These are phyloP conservation scores for Porites lutea DNA, from an alignment of 64 coral and sea anemone genomes.

Conservation along the genomic window DNA sequence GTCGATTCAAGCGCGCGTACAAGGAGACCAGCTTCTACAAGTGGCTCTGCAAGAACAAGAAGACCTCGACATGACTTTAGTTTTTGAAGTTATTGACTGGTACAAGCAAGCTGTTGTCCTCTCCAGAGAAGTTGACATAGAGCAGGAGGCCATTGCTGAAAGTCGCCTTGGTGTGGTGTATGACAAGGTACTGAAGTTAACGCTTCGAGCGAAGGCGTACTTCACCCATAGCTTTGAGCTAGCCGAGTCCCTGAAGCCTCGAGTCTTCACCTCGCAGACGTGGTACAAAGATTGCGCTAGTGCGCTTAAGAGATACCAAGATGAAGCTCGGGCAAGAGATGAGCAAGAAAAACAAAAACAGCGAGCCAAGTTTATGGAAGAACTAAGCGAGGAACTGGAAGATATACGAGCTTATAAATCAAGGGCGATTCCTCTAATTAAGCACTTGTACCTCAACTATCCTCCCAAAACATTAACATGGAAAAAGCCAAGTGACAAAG, in stretches of 20 bases:
- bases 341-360: slow-evolving; percentile 39
- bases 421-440: slow-evolving; percentile 7
- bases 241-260: slow-evolving; percentile 78
- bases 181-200: slow-evolving; percentile 69
- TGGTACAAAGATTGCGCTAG: slow-evolving; percentile 78
- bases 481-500: slow-evolving; percentile 60
- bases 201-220: slow-evolving; percentile 70
- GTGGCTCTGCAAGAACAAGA: slow-evolving; percentile 51
- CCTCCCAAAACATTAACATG: slow-evolving; percentile 45
- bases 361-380: slow-evolving; percentile 29
- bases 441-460: slow-evolving; percentile 59
- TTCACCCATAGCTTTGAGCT: slow-evolving; percentile 70
- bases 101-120: slow-evolving; percentile 87
- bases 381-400: slow-evolving; percentile 29
- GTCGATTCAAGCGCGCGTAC: slow-evolving; percentile 72
- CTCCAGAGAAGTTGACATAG: slow-evolving; percentile 73
- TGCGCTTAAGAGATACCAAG: slow-evolving; percentile 66
- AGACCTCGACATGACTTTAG: slow-evolving; percentile 62
- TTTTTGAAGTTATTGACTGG: slow-evolving; percentile 88
- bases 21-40: slow-evolving; percentile 54
- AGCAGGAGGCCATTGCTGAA: slow-evolving; percentile 84
- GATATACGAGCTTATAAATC: slow-evolving; percentile 43
- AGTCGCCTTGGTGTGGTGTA: slow-evolving; percentile 79
- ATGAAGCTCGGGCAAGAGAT: slow-evolving; percentile 19
- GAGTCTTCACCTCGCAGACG: slow-evolving; percentile 49